A percentile compares a stretch with the other conserved stretches of the same genome.
Evolutionary conservation across 2,113 vertebrate genomes (phyloP).

Genomic region (Xiphorhynchus elegans): DNA sequence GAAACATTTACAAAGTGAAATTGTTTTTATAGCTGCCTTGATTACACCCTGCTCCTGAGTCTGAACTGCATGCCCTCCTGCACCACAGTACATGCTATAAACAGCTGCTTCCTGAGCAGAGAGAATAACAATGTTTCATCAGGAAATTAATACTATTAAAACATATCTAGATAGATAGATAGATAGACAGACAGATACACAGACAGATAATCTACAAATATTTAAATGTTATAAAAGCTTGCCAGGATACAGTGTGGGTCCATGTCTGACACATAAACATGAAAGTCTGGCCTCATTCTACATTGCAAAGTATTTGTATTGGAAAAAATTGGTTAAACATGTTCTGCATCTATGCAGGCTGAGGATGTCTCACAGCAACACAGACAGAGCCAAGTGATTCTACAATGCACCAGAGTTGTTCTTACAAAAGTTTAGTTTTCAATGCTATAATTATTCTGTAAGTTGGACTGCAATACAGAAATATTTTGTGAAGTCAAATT

Average conservation of each 20-base stretch:
- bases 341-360: not conserved
- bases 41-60: not conserved
- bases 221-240: not conserved
- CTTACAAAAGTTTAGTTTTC: not conserved
- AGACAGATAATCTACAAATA: not conserved
- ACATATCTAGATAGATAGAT: not conserved
- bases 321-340: slow-evolving; percentile 8
- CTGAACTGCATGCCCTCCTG: not conserved
- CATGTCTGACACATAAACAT: not conserved
- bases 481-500: not conserved
- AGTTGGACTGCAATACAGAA: not conserved
- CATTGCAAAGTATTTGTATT: slow-evolving; percentile 6
- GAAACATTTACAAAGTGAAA: not conserved
- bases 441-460: not conserved
- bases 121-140: not conserved
- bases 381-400: not conserved
- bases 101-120: not conserved
- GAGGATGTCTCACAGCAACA: not conserved
- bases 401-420: not conserved
- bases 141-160: slow-evolving; percentile 15
- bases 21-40: not conserved
- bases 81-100: fast-evolving
- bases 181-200: not conserved
- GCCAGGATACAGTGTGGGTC: not conserved
- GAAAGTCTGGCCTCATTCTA: not conserved